Evolutionary conservation across 2,113 vertebrate genomes (phyloP), one percentile per base, ranked within the genome.

Genomic region (Lophochroa leadbeateri): DNA sequence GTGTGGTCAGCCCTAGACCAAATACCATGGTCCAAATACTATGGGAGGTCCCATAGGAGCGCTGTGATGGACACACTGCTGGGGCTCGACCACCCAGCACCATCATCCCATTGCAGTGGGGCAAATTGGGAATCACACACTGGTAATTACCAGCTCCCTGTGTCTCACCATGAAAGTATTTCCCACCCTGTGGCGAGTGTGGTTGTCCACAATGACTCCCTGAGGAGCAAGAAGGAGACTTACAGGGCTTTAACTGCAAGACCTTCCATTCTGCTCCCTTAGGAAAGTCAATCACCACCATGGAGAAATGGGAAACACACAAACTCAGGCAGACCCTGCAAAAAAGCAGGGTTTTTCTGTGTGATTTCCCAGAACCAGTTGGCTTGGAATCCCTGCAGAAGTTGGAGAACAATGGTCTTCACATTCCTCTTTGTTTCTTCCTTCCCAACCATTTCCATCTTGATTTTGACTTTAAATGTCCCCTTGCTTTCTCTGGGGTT

Each of bases 41-140:
- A 14, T 5, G 6, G 27, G 25, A 68, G 13, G 27, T 18, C 41
- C 68, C 35, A 39, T 19, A 49, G 53, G 18, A 69, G 5, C 74
- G 35, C 11, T 0, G 0, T 20, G 50, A 44, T 6, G 37, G 44
- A 43, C 17, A 47, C 31, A 2, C 14, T 14, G 52, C 24, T 41
- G 65, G 25, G 44, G 8, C 31, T 69, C 0, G 0, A 12, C 55
- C 31, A 55, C 55, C 70, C 63, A 20, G 41, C 63, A 17, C 7
- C 35, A 33, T 15, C 83, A 29, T 24, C 46, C 25, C 31, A n/a
- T 37, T 63, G 9, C 31, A 23, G 9, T 1, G 5, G 31, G 35
- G 27, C 53, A 61, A 55, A 50, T 60, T 57, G 61, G 37, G 49
- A 81, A 57, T 50, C 12, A 6, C 69, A 57, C 10, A 6, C 24